These are phyloP conservation scores for Steinernema khuongi DNA, from an alignment of 1,140 invertebrate species.

Conservation along the genomic window DNA sequence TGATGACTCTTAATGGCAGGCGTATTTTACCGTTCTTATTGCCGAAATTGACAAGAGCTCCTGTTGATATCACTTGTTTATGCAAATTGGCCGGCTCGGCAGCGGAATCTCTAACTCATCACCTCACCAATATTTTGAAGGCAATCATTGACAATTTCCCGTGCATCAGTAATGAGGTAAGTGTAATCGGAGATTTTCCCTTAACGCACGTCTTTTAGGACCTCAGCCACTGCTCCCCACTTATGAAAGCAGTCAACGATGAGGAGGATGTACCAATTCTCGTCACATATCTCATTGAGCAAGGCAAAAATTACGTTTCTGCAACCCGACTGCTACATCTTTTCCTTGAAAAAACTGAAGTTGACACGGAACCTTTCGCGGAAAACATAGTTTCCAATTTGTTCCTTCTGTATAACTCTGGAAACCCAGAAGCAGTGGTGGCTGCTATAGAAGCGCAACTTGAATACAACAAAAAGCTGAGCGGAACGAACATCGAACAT, in stretches of 20 bases:
- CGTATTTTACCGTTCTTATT: slow-evolving; percentile 90
- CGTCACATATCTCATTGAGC: slow-evolving; percentile 42
- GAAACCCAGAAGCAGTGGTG: slow-evolving; percentile 39
- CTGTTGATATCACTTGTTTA: slow-evolving; percentile 83
- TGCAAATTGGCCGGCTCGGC: slow-evolving; percentile 85
- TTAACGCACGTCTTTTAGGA: slow-evolving; percentile 62
- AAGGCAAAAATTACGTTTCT: slow-evolving; percentile 29
- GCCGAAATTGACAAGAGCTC: slow-evolving; percentile 68
- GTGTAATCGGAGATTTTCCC: slow-evolving; percentile 60
- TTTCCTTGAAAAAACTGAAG: slow-evolving; percentile 25
- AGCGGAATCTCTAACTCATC: slow-evolving; percentile 82
- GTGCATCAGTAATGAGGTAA: slow-evolving; percentile 65
- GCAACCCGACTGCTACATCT: slow-evolving; percentile 28
- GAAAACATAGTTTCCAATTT: slow-evolving; percentile 4
- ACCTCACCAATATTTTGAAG: slow-evolving; percentile 81
- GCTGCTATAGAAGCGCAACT: slow-evolving; percentile 38
- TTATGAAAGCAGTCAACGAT: slow-evolving; percentile 74
- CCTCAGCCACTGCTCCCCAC: slow-evolving; percentile 84
- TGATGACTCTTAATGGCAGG: slow-evolving; percentile 69
- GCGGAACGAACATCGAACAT: slow-evolving; percentile 33
- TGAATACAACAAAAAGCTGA: slow-evolving; percentile 41
- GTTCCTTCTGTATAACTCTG: slow-evolving; percentile 39
- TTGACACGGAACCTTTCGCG: background rate
- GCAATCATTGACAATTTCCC: slow-evolving; percentile 65
- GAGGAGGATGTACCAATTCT: slow-evolving; percentile 45